Evolutionary conservation across 2,797 vertebrate species (phyloP), one percentile per base, ranked within the genome.

Genomic region (Anguilla anguilla): DNA sequence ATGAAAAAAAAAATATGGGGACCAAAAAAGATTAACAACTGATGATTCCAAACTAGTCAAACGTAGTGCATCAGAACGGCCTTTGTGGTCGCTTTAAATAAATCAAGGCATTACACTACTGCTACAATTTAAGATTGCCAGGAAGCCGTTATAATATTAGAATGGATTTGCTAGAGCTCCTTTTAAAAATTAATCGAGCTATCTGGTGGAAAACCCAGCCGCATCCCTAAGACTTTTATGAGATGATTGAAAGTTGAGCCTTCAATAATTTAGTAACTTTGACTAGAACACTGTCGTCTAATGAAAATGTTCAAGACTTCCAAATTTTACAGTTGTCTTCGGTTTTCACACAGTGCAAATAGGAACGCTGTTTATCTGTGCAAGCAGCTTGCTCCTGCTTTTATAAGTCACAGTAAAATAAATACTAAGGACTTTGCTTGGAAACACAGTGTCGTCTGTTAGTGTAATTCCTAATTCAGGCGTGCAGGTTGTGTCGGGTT

Each of bases 231-330:
- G 69, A 59, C 59, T 81, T 86, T 86, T 81, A 81, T 79, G 51
- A 72, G 61, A 39, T 39, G 17, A 79, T 55, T 85, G 39, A 64
- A 85, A 69, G 39, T 67, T 9, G 19, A 79, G 72, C n/a, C 51
- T 79, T 86, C 31, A 88, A 72, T 84, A 86, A 74, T 86, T 88
- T n/a, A 86, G 85, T 55, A 61, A 72, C 64, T 64, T 55, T 83
- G 59, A 83, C 85, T 84, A 86, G 46, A 88, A 88, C 53, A 19
- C 55, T 85, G n/a, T 13, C 17, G 77, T 69, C 19, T 83, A 84
- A 83, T 53, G 19, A 84, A 83, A 69, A 9, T 22, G 64, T 4
- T 7, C 19, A 69, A 11, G 25, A 83, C 28, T 39, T 67, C 28
- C 74, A 53, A 22, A 31, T 61, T 67, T 85, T 59, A 81, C 59